Base-by-base conservation (phyloP, 2,113 vertebrate genomes). In the Toxotes jaculatrix region DNA sequence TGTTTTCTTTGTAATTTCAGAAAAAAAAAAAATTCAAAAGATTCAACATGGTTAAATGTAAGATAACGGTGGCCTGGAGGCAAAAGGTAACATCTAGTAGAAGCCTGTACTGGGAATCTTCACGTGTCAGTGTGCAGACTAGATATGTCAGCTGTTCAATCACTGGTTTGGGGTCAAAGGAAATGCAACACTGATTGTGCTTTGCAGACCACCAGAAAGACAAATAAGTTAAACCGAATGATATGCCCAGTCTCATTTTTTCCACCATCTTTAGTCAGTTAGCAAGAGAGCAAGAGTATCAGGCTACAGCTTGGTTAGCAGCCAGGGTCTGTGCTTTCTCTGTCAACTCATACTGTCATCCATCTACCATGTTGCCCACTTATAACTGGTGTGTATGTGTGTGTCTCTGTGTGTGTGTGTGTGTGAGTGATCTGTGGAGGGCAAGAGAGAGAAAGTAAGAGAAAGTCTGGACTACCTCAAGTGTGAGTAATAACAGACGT, bases 401-500 rank as follows among this genome's bases (percentile, higher is more conserved):
- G 67, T 43, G 55, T 78, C 56, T 74, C 42, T 65, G 55, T 60
- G 79, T 43, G 49, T 32, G 53, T 10, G 62, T n/a, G 57, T 67
- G 56, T 55, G 42, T 74, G 55, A 62, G 74, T 3, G 40, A 70
- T 51, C 40, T 73, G 56, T n/a, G 31, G 45, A 74, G 56, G 74
- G 73, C 34, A 49, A 73, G 21, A 40, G 34, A 61, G 40, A 40
- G 66, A 45, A 49, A 74, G 42, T 68, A 78, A 68, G 32, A 42
- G 23, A 80, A 59, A 84, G 73, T 74, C 88, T 90, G 92, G 75
- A 74, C 76, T 66, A n/a, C 55, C 53, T 92, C 85, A 82, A 59
- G 74, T 45, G 76, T 84, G 84, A 95, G 61, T 55, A 76, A 67
- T 86, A 88, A 76, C 87, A 91, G 77, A 85, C 5, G 19, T 27